Percentiles rank a stretch among this genome's conserved stretches.
phyloP scores from a whole-genome alignment of 2,797 vertebrate genomes.

The Alauda arvensis region DNA sequence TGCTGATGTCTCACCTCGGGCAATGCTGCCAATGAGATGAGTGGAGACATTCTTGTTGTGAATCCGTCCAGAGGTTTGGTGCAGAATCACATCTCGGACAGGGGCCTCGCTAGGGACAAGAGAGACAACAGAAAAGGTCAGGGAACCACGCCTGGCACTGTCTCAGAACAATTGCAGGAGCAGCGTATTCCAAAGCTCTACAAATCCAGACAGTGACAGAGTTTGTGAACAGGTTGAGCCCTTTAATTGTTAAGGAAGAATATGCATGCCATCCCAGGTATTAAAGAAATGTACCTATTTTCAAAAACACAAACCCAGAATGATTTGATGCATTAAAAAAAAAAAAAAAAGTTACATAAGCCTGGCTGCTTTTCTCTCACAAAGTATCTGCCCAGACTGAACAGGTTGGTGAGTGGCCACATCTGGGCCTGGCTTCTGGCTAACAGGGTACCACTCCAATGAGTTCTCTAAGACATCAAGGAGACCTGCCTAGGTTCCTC shows the following conservation, averaged over 20 bases:
- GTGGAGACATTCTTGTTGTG: constrained; percentile 98
- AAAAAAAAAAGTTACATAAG: neutral
- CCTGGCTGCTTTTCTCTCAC: neutral
- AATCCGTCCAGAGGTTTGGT: constrained; percentile 91
- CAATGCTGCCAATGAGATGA: constrained; percentile 93
- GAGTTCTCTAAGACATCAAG: neutral
- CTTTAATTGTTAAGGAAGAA: neutral
- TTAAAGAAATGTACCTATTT: neutral
- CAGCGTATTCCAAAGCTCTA: neutral
- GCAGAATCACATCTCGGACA: constrained; percentile 83
- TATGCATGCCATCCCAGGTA: neutral
- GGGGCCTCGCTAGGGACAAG: constrained; percentile 31
- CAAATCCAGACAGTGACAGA: neutral
- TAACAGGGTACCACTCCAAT: neutral
- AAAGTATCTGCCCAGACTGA: neutral
- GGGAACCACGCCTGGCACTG: neutral
- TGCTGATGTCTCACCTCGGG: constrained; percentile 76
- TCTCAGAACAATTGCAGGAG: neutral
- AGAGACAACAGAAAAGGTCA: neutral
- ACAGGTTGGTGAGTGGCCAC: neutral
- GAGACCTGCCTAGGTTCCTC: neutral
- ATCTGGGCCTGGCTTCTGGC: neutral
- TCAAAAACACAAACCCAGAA: neutral
- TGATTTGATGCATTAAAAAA: neutral
- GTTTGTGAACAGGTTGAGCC: neutral